Evolutionary conservation across 1,140 invertebrate genomes (phyloP).

Genomic region (Drosophila tsacasi): DNA sequence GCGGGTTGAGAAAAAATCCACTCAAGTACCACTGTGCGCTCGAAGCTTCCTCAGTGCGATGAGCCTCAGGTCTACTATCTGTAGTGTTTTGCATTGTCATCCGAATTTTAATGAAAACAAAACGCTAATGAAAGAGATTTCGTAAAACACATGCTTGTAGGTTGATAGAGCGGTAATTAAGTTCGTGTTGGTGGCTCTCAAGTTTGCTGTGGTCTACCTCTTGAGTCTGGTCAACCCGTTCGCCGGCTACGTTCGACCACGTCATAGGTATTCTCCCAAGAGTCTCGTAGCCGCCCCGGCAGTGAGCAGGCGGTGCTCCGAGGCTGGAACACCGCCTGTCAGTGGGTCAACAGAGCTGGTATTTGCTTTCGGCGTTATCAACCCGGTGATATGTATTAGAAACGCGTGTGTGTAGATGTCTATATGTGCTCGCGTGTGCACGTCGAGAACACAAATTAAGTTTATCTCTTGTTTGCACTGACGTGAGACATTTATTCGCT

Average conservation of each 20-base stretch:
- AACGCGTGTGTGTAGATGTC: constrained; percentile 7
- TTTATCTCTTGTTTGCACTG: constrained; percentile 2
- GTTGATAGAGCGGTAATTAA: constrained; percentile 25
- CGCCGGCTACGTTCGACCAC: neutral
- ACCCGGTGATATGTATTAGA: constrained; percentile 16
- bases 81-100: constrained; percentile 30
- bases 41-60: constrained; percentile 4
- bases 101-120: constrained; percentile 16
- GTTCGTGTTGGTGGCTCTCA: neutral
- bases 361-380: constrained; percentile 30
- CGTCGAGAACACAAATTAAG: constrained; percentile 9
- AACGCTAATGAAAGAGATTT: constrained; percentile 23
- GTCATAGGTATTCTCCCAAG: constrained; percentile 16
- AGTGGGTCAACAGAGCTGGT: constrained; percentile 32
- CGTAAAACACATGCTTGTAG: constrained; percentile 16
- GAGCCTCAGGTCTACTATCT: constrained; percentile 1
- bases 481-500: neutral
- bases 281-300: neutral
- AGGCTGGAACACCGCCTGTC: constrained; percentile 44
- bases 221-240: constrained; percentile 1
- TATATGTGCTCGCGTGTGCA: neutral
- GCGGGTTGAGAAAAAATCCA: neutral
- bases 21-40: constrained; percentile 14
- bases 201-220: neutral
- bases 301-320: constrained; percentile 39